A percentile compares a stretch with the other conserved stretches of the same genome.
Evolutionary conservation across 2,113 vertebrate species (phyloP).

Genomic region (Colossoma macropomum): DNA sequence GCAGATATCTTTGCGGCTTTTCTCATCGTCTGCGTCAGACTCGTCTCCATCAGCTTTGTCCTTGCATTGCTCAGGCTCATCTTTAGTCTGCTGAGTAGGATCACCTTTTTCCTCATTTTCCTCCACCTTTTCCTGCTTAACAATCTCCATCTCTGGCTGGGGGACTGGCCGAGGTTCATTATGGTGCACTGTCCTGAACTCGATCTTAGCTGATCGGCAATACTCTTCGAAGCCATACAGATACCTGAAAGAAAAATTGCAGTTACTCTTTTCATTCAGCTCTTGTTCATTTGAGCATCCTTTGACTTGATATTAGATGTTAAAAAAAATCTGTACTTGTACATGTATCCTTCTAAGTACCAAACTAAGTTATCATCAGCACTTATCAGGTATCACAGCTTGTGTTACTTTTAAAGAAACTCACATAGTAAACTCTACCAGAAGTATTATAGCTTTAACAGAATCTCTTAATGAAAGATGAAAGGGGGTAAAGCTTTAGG

Average conservation of each 20-base stretch:
- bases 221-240: conserved; percentile 98
- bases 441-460: no score
- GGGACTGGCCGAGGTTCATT: conserved; percentile 86
- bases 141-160: conserved; percentile 63
- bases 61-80: conserved; percentile 16
- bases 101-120: conserved; percentile 66
- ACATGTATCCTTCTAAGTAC: no score
- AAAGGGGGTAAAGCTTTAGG: no score
- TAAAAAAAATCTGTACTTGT: no score
- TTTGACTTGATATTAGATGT: background rate
- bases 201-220: conserved; percentile 93
- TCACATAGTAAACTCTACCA: no score
- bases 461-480: no score
- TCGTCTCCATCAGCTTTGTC: conserved; percentile 59
- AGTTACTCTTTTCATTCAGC: background rate
- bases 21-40: conserved; percentile 84
- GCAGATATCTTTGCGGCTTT: conserved; percentile 74
- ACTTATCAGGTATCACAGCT: no score
- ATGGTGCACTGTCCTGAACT: conserved; percentile 96
- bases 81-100: conserved; percentile 44
- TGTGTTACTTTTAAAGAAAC: no score
- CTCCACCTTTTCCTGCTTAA: conserved; percentile 71
- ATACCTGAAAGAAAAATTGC: conserved; percentile 78
- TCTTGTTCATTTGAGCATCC: background rate
- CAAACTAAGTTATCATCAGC: no score